Evolutionary conservation across 1,140 invertebrate genomes (phyloP).

Genomic region (Dreissena polymorpha): DNA sequence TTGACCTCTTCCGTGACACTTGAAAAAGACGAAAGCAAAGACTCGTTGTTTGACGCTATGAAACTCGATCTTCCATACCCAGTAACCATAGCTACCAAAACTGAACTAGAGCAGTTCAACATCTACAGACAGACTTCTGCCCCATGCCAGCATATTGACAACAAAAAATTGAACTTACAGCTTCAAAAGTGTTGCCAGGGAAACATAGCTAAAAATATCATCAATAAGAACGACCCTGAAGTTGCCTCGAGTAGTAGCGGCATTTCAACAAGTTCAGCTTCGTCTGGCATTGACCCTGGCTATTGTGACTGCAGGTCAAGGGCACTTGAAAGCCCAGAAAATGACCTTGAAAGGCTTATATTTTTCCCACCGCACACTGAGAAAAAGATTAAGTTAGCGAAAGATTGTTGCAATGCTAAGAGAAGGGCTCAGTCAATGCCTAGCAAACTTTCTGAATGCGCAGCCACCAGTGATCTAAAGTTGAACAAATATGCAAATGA

Average conservation of each 20-base stretch:
- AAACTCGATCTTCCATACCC: conserved; percentile 49
- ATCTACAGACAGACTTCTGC: conserved; percentile 42
- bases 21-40: conserved; percentile 45
- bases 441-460: conserved; percentile 39
- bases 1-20: conserved; percentile 52
- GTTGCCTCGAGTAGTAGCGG: conserved; percentile 68
- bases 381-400: conserved; percentile 49
- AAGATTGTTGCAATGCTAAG: conserved; percentile 32
- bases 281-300: conserved; percentile 71
- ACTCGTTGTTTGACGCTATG: conserved; percentile 53
- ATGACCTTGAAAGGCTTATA: conserved; percentile 72
- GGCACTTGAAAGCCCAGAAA: conserved; percentile 59
- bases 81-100: conserved; percentile 40
- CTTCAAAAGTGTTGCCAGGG: neutral
- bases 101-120: conserved; percentile 49
- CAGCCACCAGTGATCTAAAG: conserved; percentile 25
- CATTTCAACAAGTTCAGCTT: conserved; percentile 65
- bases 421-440: conserved; percentile 26
- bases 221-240: conserved; percentile 45
- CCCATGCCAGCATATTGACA: conserved; percentile 31
- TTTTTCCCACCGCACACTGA: conserved; percentile 74
- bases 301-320: conserved; percentile 66
- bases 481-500: conserved; percentile 67
- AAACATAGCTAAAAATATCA: neutral
- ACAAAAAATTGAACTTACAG: conserved; percentile 12